phyloP scores from a whole-genome alignment of 1,140 invertebrate genomes.

The Rhagoletis pomonella region DNA sequence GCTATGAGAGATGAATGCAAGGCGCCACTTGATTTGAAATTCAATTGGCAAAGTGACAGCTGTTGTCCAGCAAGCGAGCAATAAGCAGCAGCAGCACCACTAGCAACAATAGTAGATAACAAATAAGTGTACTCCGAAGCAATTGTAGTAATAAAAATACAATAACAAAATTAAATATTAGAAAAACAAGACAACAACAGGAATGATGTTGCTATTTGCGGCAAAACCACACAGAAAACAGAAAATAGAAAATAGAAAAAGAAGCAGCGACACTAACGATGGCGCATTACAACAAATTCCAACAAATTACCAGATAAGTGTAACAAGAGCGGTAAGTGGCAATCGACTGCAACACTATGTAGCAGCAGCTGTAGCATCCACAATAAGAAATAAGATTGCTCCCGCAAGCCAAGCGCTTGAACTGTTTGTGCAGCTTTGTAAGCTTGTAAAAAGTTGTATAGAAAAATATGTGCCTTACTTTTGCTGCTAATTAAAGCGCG shows the following conservation, averaged over 20 bases:
- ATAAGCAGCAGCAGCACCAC: neutral
- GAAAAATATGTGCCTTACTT: constrained; percentile 25
- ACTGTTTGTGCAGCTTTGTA: neutral
- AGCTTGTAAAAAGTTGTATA: neutral
- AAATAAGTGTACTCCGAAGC: neutral
- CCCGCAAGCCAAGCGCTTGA: neutral
- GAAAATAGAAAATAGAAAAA: too few relatives aligned
- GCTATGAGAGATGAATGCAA: neutral
- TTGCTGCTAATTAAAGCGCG: neutral
- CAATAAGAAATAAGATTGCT: neutral
- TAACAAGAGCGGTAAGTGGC: neutral
- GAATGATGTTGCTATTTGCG: neutral
- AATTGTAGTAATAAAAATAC: neutral
- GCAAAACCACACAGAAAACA: neutral
- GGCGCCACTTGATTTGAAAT: constrained; percentile 52
- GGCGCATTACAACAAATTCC: constrained; percentile 12
- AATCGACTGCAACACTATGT: neutral
- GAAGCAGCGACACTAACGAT: neutral
- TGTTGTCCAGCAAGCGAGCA: neutral
- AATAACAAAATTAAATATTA: constrained; percentile 4
- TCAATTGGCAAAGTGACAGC: constrained; percentile 51
- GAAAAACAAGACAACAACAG: neutral
- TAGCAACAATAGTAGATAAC: neutral
- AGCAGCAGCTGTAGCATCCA: neutral
- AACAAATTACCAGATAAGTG: neutral